phyloP scores from a whole-genome alignment of 2,888 invertebrate species.

The Sipunculus nudus region DNA sequence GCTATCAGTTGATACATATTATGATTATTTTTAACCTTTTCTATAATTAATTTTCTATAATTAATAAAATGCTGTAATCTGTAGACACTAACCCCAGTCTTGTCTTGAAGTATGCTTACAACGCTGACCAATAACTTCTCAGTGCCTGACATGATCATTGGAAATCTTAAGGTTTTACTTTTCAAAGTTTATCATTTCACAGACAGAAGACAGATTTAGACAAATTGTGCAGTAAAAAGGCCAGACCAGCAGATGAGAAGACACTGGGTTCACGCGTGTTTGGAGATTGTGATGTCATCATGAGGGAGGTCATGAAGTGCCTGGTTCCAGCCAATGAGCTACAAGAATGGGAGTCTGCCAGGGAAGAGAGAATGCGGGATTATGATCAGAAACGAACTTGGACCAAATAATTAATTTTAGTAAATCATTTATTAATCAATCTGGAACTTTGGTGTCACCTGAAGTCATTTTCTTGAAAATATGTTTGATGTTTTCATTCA shows the following conservation, averaged over 20 bases:
- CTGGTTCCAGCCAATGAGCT: conserved; percentile 39
- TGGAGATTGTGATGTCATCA: conserved; percentile 51
- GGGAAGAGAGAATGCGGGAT: conserved; percentile 16
- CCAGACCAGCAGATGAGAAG: conserved; percentile 12
- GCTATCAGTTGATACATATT: neutral
- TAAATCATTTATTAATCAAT: too few species aligned
- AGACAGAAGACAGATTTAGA: conserved; percentile 19
- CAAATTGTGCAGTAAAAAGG: conserved; percentile 8
- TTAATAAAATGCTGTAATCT: too few species aligned
- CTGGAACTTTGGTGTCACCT: too few species aligned
- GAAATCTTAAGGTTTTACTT: neutral
- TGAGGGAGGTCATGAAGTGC: conserved; percentile 42
- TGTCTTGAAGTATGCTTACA: too few species aligned
- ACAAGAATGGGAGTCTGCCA: conserved; percentile 42
- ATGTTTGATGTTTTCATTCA: too few species aligned
- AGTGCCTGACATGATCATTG: too few species aligned
- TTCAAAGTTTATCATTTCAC: neutral
- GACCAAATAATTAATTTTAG: too few species aligned
- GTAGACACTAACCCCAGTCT: too few species aligned
- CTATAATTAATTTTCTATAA: neutral
- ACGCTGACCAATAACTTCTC: too few species aligned
- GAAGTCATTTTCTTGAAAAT: too few species aligned
- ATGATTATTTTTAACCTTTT: neutral
- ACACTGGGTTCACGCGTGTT: conserved; percentile 45
- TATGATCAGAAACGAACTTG: conserved; percentile 28